Evolutionary conservation across 2,888 invertebrate species (phyloP).

Genomic region (Dinocampus coccinellae): DNA sequence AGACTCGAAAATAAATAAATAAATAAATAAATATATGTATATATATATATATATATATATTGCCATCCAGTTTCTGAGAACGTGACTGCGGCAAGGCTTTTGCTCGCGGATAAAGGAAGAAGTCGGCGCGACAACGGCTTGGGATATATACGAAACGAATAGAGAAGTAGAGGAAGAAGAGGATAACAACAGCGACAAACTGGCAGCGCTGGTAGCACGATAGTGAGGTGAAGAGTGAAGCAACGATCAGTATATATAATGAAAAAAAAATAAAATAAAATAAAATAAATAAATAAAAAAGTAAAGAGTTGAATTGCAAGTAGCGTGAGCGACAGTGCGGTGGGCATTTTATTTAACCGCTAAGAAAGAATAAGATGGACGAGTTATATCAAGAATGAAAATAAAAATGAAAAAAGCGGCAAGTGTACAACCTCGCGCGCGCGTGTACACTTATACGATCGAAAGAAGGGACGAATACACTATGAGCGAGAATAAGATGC

Average conservation of each 20-base stretch:
- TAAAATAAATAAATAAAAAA: constrained; percentile 2
- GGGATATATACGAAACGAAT: constrained; percentile 9
- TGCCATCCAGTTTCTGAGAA: constrained; percentile 52
- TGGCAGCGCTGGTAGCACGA: neutral
- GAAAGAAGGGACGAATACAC: constrained; percentile 16
- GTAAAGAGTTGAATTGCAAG: neutral
- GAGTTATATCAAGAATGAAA: constrained; percentile 4
- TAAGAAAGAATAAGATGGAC: neutral
- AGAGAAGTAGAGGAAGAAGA: constrained; percentile 21
- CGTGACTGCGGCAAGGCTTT: constrained; percentile 47
- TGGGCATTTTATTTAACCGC: neutral
- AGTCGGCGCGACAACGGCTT: constrained; percentile 9
- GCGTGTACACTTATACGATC: neutral
- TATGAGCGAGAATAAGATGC: constrained; percentile 14
- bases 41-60: no score
- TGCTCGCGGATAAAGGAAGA: constrained; percentile 33
- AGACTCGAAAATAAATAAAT: neutral
- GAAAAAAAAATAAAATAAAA: no score
- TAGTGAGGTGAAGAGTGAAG: neutral
- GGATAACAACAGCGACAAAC: constrained; percentile 2
- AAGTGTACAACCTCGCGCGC: neutral
- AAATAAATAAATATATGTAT: no score
- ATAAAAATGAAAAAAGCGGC: neutral
- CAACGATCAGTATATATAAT: constrained; percentile 2
- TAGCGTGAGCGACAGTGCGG: no score